Conservation (phyloP, 2,113 vertebrate species). For the Mugil cephalus region DNA sequence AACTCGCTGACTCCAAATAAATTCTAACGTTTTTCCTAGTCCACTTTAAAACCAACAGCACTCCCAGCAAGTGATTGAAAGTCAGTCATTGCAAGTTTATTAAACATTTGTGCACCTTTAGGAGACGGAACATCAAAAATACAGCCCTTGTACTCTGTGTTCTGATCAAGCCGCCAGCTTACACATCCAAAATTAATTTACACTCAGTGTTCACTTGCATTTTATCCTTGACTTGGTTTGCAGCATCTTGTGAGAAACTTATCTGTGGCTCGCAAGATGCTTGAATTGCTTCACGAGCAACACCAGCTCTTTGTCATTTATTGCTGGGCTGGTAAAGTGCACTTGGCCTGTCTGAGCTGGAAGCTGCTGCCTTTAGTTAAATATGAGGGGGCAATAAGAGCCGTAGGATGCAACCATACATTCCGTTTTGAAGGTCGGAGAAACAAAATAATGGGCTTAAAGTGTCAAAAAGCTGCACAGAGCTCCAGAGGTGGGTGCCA, state of each 20-base stretch:
- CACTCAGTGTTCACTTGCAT: background rate
- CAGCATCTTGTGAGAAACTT: background rate
- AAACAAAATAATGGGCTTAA: slow-evolving; percentile 20
- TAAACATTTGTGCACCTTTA: background rate
- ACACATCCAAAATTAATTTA: background rate
- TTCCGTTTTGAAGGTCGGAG: slow-evolving; percentile 38
- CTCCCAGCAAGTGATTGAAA: background rate
- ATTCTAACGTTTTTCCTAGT: background rate
- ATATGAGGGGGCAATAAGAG: slow-evolving; percentile 32
- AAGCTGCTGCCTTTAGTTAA: slow-evolving; percentile 31
- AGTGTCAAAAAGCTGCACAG: slow-evolving; percentile 23
- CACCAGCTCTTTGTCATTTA: slow-evolving; percentile 21
- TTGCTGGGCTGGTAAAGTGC: background rate
- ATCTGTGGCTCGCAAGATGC: background rate
- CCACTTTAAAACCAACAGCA: background rate
- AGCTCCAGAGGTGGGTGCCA: background rate
- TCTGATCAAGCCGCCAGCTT: background rate
- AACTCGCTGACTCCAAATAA: background rate
- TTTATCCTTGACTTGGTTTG: slow-evolving; percentile 8
- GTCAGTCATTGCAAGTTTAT: background rate
- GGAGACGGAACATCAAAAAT: background rate
- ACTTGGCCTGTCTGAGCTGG: slow-evolving; percentile 5
- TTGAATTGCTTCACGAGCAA: background rate
- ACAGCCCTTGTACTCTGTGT: background rate
- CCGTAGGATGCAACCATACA: slow-evolving; percentile 5